These are phyloP conservation scores for Sebastes steindachneri DNA, from an alignment of 2,797 vertebrate species.

Conservation along the genomic window DNA sequence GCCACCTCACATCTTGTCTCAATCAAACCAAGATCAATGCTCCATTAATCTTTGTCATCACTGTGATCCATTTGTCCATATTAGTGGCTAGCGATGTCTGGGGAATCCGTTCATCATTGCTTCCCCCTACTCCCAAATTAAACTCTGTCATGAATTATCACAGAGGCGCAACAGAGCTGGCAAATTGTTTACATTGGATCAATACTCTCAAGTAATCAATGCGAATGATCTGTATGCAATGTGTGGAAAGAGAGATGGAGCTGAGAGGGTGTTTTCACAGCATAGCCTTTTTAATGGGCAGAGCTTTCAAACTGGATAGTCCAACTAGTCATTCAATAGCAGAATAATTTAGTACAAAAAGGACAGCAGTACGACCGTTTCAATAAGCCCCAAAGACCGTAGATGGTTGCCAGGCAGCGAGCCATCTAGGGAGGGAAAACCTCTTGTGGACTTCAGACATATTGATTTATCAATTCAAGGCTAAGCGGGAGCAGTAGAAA, in stretches of 20 bases:
- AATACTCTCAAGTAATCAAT: constrained; percentile 47
- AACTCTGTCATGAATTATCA: constrained; percentile 39
- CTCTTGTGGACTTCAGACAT: constrained; percentile 32
- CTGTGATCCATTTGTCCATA: constrained; percentile 15
- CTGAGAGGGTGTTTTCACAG: constrained; percentile 36
- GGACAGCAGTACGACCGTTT: not conserved
- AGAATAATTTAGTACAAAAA: constrained; percentile 51
- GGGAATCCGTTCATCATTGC: constrained; percentile 28
- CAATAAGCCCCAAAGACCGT: not conserved
- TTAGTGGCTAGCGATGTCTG: not conserved
- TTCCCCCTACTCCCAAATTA: constrained; percentile 28
- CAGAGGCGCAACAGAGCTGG: constrained; percentile 20
- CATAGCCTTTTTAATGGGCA: constrained; percentile 48
- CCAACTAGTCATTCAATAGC: constrained; percentile 37
- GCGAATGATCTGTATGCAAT: constrained; percentile 44
- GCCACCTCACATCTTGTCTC: not conserved
- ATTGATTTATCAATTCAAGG: constrained; percentile 62
- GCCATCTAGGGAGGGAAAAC: constrained; percentile 4
- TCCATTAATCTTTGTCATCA: constrained; percentile 42
- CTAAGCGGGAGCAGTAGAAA: constrained; percentile 61
- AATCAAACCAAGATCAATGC: constrained; percentile 44
- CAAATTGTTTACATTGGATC: constrained; percentile 58
- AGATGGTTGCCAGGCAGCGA: constrained; percentile 23
- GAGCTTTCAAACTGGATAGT: constrained; percentile 38
- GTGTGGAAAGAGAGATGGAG: constrained; percentile 42